phyloP scores from a whole-genome alignment of 2,113 vertebrate species.

The Myrmophylax atrothorax region DNA sequence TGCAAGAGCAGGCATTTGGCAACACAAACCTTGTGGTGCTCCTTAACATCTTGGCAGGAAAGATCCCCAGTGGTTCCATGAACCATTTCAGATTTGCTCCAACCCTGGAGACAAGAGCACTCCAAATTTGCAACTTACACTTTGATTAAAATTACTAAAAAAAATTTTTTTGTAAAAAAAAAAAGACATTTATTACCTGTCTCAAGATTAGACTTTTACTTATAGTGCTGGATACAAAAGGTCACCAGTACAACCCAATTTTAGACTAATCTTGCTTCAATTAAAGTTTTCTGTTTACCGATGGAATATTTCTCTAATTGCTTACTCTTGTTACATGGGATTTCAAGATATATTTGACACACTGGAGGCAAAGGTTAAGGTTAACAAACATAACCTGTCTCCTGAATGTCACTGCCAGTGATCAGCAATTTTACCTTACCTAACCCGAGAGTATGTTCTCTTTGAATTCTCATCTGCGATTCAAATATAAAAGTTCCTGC shows the following conservation, averaged over 20 bases:
- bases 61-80: not conserved
- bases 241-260: slow-evolving; percentile 30
- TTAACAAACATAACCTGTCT: slow-evolving; percentile 33
- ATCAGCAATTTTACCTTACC: not conserved
- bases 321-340: not conserved
- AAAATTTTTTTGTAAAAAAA: not conserved
- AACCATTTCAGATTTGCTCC: not conserved
- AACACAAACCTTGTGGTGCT: not conserved
- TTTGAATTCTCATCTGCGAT: slow-evolving; percentile 1
- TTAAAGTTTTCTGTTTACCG: slow-evolving; percentile 22
- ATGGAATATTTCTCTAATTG: slow-evolving; percentile 29
- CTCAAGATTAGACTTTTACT: not conserved
- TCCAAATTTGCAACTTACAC: not conserved
- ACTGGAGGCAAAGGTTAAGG: slow-evolving; percentile 13
- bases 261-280: slow-evolving; percentile 11
- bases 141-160: not conserved
- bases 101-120: not conserved
- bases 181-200: not conserved
- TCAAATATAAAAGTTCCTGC: not conserved
- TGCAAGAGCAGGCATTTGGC: not conserved
- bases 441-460: not conserved
- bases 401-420: slow-evolving; percentile 18
- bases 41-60: not conserved
- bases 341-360: slow-evolving; percentile 40
- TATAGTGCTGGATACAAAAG: not conserved